These are phyloP conservation scores for Argyrosomus regius DNA, from an alignment of 2,797 vertebrate species.

Conservation along the genomic window DNA sequence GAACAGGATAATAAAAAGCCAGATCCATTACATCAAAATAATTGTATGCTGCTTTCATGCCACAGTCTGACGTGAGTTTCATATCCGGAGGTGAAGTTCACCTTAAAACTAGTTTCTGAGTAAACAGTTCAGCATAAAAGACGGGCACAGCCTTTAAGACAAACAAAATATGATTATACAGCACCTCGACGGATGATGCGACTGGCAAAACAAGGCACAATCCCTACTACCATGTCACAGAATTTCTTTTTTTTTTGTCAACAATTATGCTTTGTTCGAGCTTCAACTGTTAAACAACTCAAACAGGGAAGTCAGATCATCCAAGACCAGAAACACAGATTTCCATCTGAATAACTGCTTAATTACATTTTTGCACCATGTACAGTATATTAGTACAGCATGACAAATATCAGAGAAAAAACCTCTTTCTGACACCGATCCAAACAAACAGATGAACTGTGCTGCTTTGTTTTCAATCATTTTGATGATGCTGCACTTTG, in stretches of 20 bases:
- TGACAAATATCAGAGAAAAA: background rate
- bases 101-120: conserved; percentile 26
- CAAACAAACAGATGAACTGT: background rate
- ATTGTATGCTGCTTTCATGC: background rate
- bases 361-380: background rate
- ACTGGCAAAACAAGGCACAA: background rate
- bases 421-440: background rate
- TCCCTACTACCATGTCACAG: background rate
- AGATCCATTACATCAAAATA: background rate
- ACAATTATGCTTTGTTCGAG: background rate
- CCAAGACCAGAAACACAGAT: background rate
- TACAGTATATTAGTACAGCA: background rate
- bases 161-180: conserved; percentile 25
- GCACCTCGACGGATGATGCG: background rate
- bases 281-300: background rate
- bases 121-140: conserved; percentile 32
- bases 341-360: background rate
- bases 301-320: background rate
- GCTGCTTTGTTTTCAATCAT: conserved; percentile 18
- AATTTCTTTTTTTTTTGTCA: background rate
- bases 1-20: background rate
- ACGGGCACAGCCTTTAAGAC: conserved; percentile 31
- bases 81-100: background rate
- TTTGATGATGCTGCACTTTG: conserved; percentile 10
- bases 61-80: background rate